Base-by-base conservation (phyloP, 2,797 vertebrate species). In the Columba guinea region DNA sequence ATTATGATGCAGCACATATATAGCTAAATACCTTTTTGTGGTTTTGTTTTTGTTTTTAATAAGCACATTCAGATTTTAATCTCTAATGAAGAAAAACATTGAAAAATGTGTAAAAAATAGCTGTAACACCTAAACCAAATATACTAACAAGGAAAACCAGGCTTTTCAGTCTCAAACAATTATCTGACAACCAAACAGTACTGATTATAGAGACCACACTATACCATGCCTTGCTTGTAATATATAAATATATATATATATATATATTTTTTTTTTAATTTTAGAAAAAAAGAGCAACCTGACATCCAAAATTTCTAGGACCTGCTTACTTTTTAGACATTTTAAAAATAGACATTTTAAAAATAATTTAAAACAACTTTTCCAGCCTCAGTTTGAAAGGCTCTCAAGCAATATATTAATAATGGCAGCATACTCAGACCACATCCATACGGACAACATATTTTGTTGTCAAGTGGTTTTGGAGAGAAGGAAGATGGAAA, bases 391-490 rank as follows among this genome's bases (percentile, higher is more conserved):
- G n/a, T 65, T 24, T 81, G 65, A 87, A 89, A 75, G 21, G 12
- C 9, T 90, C 35, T 3, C 52, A 89, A 41, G 12, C 5, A 70
- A 37, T 13, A 20, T 2, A 9, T 10, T 67, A 70, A 32, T 10
- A 35, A 44, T 0, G 0, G 44, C 67, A 44, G 39, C 32, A 35
- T 1, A 12, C 13, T 21, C 0, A 0, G 60, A 71, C 53, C 48
- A 21, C 53, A 59, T 37, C 48, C 35, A 28, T 4, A 26, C 6
- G 27, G 14, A 73, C 34, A 62, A 75, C 58, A 51, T 41, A 60
- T 30, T 46, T 28, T 48, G 14, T 5, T 71, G 35, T n/a, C 71
- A 86, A 65, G 68, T 26, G 35, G 2, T 63, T 69, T 59, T 63
- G 39, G 44, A 86, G 24, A 67, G 16, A 28, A 51, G 44, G 37